A percentile compares a stretch with the other conserved stretches of the same genome.
Evolutionary conservation across 2,888 invertebrate species (phyloP).

Genomic region (Sinopyrophorus schimmeli): DNA sequence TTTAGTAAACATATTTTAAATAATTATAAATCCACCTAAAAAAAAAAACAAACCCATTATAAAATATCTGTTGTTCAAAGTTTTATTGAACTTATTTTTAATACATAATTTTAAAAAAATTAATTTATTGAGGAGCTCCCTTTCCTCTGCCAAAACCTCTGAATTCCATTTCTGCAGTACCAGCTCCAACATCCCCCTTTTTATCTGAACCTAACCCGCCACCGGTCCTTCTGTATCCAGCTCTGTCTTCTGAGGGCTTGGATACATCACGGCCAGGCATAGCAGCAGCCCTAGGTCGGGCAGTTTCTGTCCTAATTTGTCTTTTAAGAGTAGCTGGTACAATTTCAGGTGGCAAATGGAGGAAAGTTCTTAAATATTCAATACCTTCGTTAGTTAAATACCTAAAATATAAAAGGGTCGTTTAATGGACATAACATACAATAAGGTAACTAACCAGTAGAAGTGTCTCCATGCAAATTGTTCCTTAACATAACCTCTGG

Average conservation of each 20-base stretch:
- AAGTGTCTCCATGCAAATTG: slow-evolving; percentile 99
- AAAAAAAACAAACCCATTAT: slow-evolving; percentile 3
- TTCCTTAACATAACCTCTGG: slow-evolving; percentile 96
- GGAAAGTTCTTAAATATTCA: slow-evolving; percentile 90
- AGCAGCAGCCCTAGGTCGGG: slow-evolving; percentile 74
- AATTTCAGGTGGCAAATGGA: slow-evolving; percentile 98
- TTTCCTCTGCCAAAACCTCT: slow-evolving; percentile 79
- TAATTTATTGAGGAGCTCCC: slow-evolving; percentile 60
- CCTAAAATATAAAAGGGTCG: slow-evolving; percentile 50
- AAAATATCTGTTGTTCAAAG: background rate
- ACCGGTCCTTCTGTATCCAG: slow-evolving; percentile 78
- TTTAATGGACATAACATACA: background rate
- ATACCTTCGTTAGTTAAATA: slow-evolving; percentile 98
- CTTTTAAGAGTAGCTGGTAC: slow-evolving; percentile 97
- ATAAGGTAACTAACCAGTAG: slow-evolving; percentile 80
- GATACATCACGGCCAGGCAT: slow-evolving; percentile 69
- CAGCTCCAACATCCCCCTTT: slow-evolving; percentile 96
- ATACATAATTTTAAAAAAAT: slow-evolving; percentile 37
- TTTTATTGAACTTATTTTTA: background rate
- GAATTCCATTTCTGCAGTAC: slow-evolving; percentile 91
- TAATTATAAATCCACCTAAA: too few species aligned
- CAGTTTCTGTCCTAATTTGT: slow-evolving; percentile 83
- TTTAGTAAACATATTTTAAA: too few species aligned
- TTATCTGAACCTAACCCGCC: slow-evolving; percentile 74
- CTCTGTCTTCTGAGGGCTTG: slow-evolving; percentile 80